These are phyloP conservation scores for Poecilia wingei DNA, from an alignment of 2,797 vertebrate genomes.

Conservation along the genomic window DNA sequence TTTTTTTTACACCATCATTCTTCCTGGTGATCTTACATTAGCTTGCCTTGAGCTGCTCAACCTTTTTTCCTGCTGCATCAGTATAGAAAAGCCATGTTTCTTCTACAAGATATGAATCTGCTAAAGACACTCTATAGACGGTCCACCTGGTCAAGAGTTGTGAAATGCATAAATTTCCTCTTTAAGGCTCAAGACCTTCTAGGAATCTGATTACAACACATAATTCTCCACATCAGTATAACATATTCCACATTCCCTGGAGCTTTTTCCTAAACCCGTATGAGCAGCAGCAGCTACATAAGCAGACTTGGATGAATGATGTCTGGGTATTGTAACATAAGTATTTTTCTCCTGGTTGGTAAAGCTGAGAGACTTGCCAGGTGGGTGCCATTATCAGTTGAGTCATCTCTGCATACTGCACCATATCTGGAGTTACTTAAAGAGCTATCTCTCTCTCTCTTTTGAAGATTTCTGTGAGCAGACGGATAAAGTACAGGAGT, in stretches of 20 bases:
- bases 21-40: background rate
- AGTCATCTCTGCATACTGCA: slow-evolving; percentile 42
- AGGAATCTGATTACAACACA: background rate
- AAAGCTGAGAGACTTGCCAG: slow-evolving; percentile 20
- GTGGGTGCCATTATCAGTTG: slow-evolving; percentile 41
- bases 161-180: background rate
- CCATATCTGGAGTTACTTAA: slow-evolving; percentile 10
- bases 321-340: background rate
- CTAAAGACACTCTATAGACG: background rate
- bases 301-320: background rate
- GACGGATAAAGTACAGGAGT: slow-evolving; percentile 33
- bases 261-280: background rate
- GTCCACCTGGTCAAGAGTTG: background rate
- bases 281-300: slow-evolving; percentile 1
- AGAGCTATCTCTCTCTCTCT: slow-evolving; percentile 14
- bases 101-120: background rate
- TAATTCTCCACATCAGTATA: background rate
- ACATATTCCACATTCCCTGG: background rate
- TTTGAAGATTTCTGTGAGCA: slow-evolving; percentile 12
- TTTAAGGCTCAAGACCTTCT: background rate
- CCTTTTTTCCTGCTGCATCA: background rate
- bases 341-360: slow-evolving; percentile 1
- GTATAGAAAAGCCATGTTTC: background rate
- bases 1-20: background rate
- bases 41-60: background rate